A percentile compares a stretch with the other conserved stretches of the same genome.
Evolutionary conservation across 2,113 vertebrate species (phyloP).

Genomic region (Apaloderma vittatum): DNA sequence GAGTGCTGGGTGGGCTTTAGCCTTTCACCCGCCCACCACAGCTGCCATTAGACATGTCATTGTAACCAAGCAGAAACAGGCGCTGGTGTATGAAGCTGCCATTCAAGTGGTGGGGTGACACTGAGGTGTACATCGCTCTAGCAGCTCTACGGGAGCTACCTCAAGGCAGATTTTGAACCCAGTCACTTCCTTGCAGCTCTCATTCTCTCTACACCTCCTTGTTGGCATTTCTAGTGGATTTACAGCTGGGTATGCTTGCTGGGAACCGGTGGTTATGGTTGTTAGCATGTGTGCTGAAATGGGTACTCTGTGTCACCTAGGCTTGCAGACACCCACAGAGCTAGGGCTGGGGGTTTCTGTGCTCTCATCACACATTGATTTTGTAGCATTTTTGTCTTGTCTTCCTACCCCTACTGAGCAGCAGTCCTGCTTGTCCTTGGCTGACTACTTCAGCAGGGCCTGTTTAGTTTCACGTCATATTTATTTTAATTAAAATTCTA

Average conservation of each 20-base stretch:
- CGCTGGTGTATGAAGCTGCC: accelerated
- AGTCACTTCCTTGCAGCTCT: background rate
- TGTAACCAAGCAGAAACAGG: background rate
- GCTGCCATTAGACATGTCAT: background rate
- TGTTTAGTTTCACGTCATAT: background rate
- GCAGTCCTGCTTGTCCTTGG: background rate
- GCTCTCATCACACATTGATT: accelerated
- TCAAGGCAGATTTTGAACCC: background rate
- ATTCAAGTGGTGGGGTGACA: background rate
- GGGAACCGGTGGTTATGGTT: background rate
- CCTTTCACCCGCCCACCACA: background rate
- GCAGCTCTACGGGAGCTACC: accelerated
- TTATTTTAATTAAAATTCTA: background rate
- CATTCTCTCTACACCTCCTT: background rate
- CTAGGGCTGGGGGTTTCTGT: background rate
- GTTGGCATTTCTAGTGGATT: background rate
- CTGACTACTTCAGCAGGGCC: background rate
- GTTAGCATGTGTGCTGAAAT: background rate
- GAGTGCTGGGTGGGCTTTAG: background rate
- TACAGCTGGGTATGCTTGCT: background rate
- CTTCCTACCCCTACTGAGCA: background rate
- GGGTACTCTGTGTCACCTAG: background rate
- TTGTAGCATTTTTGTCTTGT: background rate
- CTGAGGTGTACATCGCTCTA: no score
- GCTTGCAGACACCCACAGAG: background rate